phyloP scores from a whole-genome alignment of 2,888 invertebrate species.

The Platycheirus rosarum region DNA sequence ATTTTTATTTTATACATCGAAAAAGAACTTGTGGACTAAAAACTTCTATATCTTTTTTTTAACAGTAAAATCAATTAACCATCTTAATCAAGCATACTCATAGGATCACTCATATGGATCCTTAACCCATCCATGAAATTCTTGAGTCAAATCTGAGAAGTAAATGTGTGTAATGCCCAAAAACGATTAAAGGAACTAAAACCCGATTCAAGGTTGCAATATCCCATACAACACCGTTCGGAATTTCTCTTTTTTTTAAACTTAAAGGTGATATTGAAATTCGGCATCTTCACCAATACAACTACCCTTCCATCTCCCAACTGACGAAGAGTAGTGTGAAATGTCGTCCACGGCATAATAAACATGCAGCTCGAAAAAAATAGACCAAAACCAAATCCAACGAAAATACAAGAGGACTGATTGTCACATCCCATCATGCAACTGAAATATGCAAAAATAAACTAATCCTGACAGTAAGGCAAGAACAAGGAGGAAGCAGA shows the following conservation, averaged over 20 bases:
- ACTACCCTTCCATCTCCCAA: conserved; percentile 10
- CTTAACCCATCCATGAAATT: too few species aligned
- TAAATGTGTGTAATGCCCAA: background rate
- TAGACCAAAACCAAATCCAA: conserved; percentile 30
- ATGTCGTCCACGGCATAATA: conserved; percentile 50
- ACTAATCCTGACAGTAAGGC: conserved; percentile 63
- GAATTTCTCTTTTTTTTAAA: background rate
- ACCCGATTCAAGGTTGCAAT: background rate
- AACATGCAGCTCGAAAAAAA: conserved; percentile 51
- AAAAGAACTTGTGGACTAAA: too few species aligned
- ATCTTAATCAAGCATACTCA: too few species aligned
- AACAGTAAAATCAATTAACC: too few species aligned
- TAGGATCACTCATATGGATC: too few species aligned
- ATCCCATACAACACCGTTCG: conserved; percentile 28
- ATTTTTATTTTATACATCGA: too few species aligned
- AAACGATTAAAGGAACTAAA: background rate
- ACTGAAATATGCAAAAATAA: conserved; percentile 72
- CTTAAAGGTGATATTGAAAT: conserved; percentile 49
- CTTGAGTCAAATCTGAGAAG: conserved; percentile 19
- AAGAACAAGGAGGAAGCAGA: conserved; percentile 10
- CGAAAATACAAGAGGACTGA: conserved; percentile 71
- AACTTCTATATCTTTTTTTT: too few species aligned
- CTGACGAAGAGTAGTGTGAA: conserved; percentile 62
- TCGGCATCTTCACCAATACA: conserved; percentile 44
- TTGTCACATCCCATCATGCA: conserved; percentile 74